phyloP scores from a whole-genome alignment of 2,797 vertebrate species.

The Falco columbarius region DNA sequence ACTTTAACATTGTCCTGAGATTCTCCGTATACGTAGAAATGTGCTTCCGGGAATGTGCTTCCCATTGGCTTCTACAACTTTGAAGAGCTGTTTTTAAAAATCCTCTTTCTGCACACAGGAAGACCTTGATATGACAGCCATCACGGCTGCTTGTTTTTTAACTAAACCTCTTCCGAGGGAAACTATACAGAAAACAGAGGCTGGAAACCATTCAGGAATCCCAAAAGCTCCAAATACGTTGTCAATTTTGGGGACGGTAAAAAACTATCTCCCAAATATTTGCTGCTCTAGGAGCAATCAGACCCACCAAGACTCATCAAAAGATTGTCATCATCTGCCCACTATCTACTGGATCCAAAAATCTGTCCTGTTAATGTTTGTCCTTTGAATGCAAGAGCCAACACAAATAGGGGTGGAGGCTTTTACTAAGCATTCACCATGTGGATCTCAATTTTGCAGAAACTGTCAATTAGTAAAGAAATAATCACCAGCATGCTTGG shows the following conservation, averaged over 20 bases:
- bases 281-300: fast-evolving
- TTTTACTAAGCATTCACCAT: not conserved
- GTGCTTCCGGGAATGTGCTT: not conserved
- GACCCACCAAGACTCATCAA: not conserved
- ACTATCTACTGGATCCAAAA: not conserved
- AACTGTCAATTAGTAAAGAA: not conserved
- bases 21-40: not conserved
- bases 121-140: not conserved
- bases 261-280: not conserved
- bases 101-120: not conserved
- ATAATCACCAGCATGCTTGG: not conserved
- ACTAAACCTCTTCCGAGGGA: not conserved
- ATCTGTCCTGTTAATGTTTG: not conserved
- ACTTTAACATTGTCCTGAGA: not conserved
- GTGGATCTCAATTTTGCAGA: not conserved
- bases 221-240: not conserved
- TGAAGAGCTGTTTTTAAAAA: not conserved
- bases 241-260: too few relatives aligned
- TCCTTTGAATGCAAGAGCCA: not conserved
- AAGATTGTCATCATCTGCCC: not conserved
- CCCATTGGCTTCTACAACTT: not conserved
- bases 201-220: not conserved
- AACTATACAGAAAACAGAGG: not conserved
- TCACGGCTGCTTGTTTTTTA: not conserved
- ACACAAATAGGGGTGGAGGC: not conserved